A percentile compares a stretch with the other conserved stretches of the same genome.
Evolutionary conservation across 2,797 vertebrate species (phyloP).

Genomic region (Anableps anableps): DNA sequence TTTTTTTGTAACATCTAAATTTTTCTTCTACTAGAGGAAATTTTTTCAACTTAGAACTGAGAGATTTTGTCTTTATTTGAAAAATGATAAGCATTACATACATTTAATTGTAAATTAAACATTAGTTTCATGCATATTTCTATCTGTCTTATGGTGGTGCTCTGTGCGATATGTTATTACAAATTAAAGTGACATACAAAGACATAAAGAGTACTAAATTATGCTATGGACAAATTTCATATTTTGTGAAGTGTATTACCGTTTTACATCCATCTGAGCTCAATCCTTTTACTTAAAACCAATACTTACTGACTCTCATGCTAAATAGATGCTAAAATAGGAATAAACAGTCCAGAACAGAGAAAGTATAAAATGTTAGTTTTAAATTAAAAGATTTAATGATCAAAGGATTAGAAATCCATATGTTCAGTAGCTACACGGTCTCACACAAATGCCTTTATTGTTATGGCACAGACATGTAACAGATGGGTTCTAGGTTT

Average conservation of each 20-base stretch:
- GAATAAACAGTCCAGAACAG: not conserved
- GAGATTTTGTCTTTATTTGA: slow-evolving; percentile 68
- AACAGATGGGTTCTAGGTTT: slow-evolving; percentile 12
- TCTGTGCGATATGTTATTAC: slow-evolving; percentile 25
- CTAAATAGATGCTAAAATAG: slow-evolving; percentile 11
- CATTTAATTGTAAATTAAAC: slow-evolving; percentile 58
- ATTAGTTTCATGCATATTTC: slow-evolving; percentile 24
- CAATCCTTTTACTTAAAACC: not conserved
- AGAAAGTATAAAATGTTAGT: not conserved
- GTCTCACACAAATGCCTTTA: slow-evolving; percentile 45
- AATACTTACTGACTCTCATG: no score
- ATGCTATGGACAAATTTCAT: not conserved
- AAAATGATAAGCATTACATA: slow-evolving; percentile 61
- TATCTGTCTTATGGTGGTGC: slow-evolving; percentile 34
- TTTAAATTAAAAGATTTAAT: not conserved
- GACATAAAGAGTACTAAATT: slow-evolving; percentile 1
- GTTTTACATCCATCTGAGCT: not conserved
- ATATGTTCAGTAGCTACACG: slow-evolving; percentile 8
- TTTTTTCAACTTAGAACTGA: slow-evolving; percentile 19
- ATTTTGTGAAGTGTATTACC: not conserved
- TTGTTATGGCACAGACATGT: slow-evolving; percentile 55
- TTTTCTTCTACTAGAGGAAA: not conserved
- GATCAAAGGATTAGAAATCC: not conserved
- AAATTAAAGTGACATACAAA: slow-evolving; percentile 41
- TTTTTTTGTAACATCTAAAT: not conserved